Percentiles rank a stretch among this genome's conserved stretches.
phyloP scores from a whole-genome alignment of 2,797 vertebrate species.

The Moxostoma hubbsi region DNA sequence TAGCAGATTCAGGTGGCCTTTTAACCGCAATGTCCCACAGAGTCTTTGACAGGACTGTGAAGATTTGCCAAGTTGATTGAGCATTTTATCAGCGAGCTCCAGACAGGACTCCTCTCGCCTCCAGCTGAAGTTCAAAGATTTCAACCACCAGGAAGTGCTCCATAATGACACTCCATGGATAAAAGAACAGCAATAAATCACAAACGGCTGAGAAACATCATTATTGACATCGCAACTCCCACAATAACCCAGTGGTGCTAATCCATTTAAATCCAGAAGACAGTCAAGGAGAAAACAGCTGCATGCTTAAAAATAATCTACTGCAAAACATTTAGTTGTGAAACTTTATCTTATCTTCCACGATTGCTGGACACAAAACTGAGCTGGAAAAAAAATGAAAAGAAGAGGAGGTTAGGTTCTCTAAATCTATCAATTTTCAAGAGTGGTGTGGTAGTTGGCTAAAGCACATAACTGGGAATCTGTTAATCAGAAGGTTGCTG shows the following conservation, averaged over 20 bases:
- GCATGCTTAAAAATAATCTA: background rate
- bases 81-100: conserved; percentile 45
- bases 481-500: no score
- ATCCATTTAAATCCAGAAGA: conserved; percentile 11
- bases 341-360: background rate
- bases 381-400: background rate
- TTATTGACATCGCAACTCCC: conserved; percentile 27
- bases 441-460: no score
- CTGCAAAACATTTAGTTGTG: background rate
- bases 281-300: background rate
- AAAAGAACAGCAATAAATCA: conserved; percentile 18
- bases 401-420: background rate
- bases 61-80: conserved; percentile 23
- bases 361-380: background rate
- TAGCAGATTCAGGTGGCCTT: conserved; percentile 61
- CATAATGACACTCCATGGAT: conserved; percentile 30
- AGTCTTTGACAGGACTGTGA: conserved; percentile 27
- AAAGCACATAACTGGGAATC: no score
- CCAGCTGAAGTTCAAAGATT: conserved; percentile 42
- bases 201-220: conserved; percentile 10
- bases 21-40: conserved; percentile 53
- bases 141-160: conserved; percentile 18
- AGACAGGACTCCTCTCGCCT: conserved; percentile 49
- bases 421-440: background rate
- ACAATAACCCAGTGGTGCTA: conserved; percentile 15